These are phyloP conservation scores for Meteorus cinctellus DNA, from an alignment of 2,888 invertebrate genomes.

Conservation along the genomic window DNA sequence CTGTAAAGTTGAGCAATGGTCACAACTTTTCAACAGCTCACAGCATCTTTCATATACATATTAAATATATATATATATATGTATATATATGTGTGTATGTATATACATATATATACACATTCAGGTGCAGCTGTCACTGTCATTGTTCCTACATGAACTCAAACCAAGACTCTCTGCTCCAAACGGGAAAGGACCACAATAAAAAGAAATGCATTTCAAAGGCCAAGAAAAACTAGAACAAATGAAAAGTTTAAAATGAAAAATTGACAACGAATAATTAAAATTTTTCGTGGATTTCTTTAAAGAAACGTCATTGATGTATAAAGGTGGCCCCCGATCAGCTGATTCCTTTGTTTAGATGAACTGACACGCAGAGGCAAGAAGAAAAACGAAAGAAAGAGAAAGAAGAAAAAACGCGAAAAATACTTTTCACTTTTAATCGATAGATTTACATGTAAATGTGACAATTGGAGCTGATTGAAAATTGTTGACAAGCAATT, in stretches of 20 bases:
- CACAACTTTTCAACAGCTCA: too few relatives aligned
- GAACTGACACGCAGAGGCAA: constrained; percentile 72
- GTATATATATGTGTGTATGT: not conserved
- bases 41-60: not conserved
- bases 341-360: constrained; percentile 88
- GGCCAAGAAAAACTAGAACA: not conserved
- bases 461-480: constrained; percentile 40
- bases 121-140: constrained; percentile 68
- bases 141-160: constrained; percentile 53
- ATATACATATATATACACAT: not conserved
- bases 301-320: constrained; percentile 43
- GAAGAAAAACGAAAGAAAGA: constrained; percentile 56
- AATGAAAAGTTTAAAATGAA: not conserved
- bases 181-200: not conserved
- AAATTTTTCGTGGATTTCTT: constrained; percentile 35
- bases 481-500: not conserved
- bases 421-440: constrained; percentile 63
- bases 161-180: constrained; percentile 36
- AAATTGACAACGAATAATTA: constrained; percentile 5
- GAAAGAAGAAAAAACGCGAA: constrained; percentile 47
- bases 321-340: constrained; percentile 75
- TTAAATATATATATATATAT: not conserved
- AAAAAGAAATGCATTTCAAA: not conserved
- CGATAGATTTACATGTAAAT: constrained; percentile 57
- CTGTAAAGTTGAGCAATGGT: not conserved